Conservation (phyloP, 2,113 vertebrate genomes). For the Lucifuga dentata region DNA sequence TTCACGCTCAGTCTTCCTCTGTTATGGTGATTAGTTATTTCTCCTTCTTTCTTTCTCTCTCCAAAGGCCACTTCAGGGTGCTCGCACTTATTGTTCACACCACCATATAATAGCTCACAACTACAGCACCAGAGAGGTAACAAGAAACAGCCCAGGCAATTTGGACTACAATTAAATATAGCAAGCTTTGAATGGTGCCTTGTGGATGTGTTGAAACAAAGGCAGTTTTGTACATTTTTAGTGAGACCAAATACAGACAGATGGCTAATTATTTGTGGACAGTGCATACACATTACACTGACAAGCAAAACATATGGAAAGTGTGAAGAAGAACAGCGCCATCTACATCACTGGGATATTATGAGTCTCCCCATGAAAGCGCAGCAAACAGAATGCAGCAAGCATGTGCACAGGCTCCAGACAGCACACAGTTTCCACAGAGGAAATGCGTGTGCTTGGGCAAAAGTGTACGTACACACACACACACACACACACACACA, state of each 20-base stretch:
- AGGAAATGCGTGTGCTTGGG: too few species aligned
- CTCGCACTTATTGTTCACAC: constrained; percentile 1
- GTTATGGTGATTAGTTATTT: constrained; percentile 55
- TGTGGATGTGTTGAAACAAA: not conserved
- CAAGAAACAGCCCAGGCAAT: not conserved
- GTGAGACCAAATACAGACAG: not conserved
- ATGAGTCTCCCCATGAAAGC: too few species aligned
- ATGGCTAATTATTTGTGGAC: not conserved
- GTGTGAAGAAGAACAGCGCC: too few species aligned
- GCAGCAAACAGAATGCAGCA: too few species aligned
- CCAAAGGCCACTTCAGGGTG: not conserved
- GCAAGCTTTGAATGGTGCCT: not conserved
- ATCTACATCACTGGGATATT: too few species aligned
- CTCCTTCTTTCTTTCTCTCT: constrained; percentile 21
- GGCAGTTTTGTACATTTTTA: not conserved
- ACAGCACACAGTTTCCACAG: too few species aligned
- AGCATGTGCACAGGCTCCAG: too few species aligned
- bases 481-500: constrained; percentile 14
- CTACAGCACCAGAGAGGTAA: constrained; percentile 10
- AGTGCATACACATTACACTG: too few species aligned
- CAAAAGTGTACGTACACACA: too few species aligned
- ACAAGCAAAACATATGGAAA: too few species aligned
- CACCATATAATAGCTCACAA: not conserved
- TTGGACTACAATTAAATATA: not conserved
- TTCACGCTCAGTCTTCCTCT: constrained; percentile 52